Conservation (phyloP, 2,888 invertebrate genomes). For the Heliconius hortense region DNA sequence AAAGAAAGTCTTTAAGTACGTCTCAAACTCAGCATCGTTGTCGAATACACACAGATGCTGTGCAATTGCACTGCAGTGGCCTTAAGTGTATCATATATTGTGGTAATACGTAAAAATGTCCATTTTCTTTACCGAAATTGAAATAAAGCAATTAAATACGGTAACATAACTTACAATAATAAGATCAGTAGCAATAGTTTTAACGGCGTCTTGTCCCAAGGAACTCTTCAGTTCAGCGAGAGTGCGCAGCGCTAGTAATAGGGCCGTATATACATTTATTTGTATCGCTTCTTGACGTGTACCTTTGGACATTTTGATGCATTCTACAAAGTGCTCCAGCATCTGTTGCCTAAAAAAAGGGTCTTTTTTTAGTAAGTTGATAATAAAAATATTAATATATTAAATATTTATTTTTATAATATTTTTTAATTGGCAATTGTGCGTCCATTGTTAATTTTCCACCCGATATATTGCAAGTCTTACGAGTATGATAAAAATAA, state of each 20-base stretch:
- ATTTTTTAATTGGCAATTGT: too few species aligned
- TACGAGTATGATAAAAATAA: too few species aligned
- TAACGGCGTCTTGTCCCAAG: constrained; percentile 94
- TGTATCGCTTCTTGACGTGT: constrained; percentile 96
- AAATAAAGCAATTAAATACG: neutral
- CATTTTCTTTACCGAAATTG: neutral
- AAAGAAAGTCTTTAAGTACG: too few species aligned
- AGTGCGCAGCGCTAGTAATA: constrained; percentile 93
- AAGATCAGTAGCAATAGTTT: constrained; percentile 90
- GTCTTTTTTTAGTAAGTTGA: neutral
- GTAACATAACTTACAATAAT: constrained; percentile 83
- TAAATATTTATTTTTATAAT: too few species aligned
- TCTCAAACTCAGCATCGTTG: too few species aligned
- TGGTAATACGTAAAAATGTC: too few species aligned
- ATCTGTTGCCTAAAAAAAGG: constrained; percentile 88
- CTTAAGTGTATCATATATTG: too few species aligned
- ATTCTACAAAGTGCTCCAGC: constrained; percentile 97
- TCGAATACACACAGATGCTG: too few species aligned
- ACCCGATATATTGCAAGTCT: too few species aligned
- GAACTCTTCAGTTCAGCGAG: constrained; percentile 92
- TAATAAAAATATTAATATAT: neutral
- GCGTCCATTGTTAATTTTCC: too few species aligned
- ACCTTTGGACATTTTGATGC: constrained; percentile 95
- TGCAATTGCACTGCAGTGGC: too few species aligned
- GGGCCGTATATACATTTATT: constrained; percentile 97